These are phyloP conservation scores for Bombus waltoni DNA, from an alignment of 1,140 invertebrate species.

Conservation along the genomic window DNA sequence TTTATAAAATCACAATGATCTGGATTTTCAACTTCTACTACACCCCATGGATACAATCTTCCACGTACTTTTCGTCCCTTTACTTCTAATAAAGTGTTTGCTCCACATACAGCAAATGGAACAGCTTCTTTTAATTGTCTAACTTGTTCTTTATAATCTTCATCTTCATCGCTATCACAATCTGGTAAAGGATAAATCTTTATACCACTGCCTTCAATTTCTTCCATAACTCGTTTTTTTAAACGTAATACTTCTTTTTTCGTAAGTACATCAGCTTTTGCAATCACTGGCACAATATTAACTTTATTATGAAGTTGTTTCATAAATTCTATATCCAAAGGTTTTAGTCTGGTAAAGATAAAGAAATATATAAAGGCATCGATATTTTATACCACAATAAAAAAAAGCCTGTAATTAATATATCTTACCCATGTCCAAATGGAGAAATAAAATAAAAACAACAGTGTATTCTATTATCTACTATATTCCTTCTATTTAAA, in stretches of 20 bases:
- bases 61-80: slow-evolving; percentile 95
- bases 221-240: slow-evolving; percentile 93
- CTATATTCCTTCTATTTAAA: slow-evolving; percentile 94
- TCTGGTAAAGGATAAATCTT: slow-evolving; percentile 98
- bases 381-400: background rate
- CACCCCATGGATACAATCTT: slow-evolving; percentile 98
- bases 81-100: slow-evolving; percentile 95
- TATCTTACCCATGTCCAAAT: slow-evolving; percentile 94
- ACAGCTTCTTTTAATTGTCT: slow-evolving; percentile 95
- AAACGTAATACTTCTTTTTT: slow-evolving; percentile 96
- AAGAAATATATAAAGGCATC: slow-evolving; percentile 16
- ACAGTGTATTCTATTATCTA: slow-evolving; percentile 96
- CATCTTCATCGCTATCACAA: slow-evolving; percentile 97
- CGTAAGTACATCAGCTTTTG: slow-evolving; percentile 98
- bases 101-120: slow-evolving; percentile 99
- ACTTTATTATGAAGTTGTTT: slow-evolving; percentile 99
- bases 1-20: slow-evolving; percentile 99
- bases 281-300: slow-evolving; percentile 99
- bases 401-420: slow-evolving; percentile 33
- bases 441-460: slow-evolving; percentile 99
- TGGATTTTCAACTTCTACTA: slow-evolving; percentile 99
- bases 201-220: slow-evolving; percentile 92
- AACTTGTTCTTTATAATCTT: slow-evolving; percentile 97
- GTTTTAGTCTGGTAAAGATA: slow-evolving; percentile 84
- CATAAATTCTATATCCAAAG: slow-evolving; percentile 99